Percentiles rank a stretch among this genome's conserved stretches.
Evolutionary conservation across 2,888 invertebrate species (phyloP).

Genomic region (Hirtodrosophila duncani): DNA sequence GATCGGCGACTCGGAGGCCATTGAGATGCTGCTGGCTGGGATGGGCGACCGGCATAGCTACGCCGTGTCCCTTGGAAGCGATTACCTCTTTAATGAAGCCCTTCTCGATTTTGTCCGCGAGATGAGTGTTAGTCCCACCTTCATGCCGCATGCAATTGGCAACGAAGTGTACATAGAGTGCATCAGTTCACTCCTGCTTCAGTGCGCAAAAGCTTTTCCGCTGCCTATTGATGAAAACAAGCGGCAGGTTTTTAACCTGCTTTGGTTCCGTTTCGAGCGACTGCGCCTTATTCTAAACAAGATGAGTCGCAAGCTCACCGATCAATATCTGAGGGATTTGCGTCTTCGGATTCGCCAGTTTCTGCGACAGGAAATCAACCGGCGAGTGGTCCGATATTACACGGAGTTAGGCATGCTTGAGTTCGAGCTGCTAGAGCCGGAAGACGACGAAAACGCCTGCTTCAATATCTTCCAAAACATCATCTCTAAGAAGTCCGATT

Average conservation of each 20-base stretch:
- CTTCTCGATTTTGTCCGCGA: slow-evolving; percentile 77
- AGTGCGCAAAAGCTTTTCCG: slow-evolving; percentile 75
- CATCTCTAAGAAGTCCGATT: neutral
- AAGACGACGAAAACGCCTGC: slow-evolving; percentile 60
- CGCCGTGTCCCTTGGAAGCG: slow-evolving; percentile 22
- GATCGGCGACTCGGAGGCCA: slow-evolving; percentile 78
- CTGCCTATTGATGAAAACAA: slow-evolving; percentile 79
- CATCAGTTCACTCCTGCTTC: slow-evolving; percentile 79
- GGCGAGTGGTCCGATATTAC: slow-evolving; percentile 81
- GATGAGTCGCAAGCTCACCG: slow-evolving; percentile 75
- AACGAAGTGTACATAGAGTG: slow-evolving; percentile 81
- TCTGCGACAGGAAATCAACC: slow-evolving; percentile 80
- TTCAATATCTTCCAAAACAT: slow-evolving; percentile 6
- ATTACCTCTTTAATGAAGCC: slow-evolving; percentile 47
- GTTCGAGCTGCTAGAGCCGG: slow-evolving; percentile 76
- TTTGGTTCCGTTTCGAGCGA: slow-evolving; percentile 83
- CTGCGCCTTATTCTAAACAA: slow-evolving; percentile 79
- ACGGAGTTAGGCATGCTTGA: slow-evolving; percentile 83
- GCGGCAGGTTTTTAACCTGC: slow-evolving; percentile 79
- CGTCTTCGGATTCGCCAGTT: slow-evolving; percentile 80
- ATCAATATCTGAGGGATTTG: slow-evolving; percentile 48
- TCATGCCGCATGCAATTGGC: slow-evolving; percentile 81
- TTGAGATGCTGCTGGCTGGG: slow-evolving; percentile 79
- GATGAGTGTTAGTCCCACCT: slow-evolving; percentile 82
- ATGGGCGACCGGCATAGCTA: slow-evolving; percentile 44